Base-by-base conservation (phyloP, 2,888 invertebrate species). In the Hyalella azteca region DNA sequence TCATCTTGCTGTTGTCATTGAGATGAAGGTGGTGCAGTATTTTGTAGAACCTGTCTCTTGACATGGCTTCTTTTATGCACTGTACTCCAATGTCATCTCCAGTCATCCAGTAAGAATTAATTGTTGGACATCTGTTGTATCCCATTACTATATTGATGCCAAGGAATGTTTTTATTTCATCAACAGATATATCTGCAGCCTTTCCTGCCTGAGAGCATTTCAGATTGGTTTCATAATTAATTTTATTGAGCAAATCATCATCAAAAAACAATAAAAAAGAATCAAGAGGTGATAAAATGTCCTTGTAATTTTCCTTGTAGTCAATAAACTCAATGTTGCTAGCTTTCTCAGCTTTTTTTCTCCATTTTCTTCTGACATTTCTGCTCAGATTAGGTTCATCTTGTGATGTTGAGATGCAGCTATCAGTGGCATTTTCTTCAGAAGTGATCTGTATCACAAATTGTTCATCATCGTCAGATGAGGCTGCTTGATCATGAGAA, bases 331-430 rank as follows among this genome's bases (percentile, higher is more conserved):
- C 1, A 0, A 22, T 4, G 32, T 41, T 45, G 22, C n/a, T 1
- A 13, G 41, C 40, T 29, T n/a, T 19, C 45, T 75, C 41, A 41
- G 40, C 3, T 75, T 45, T 45, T 19, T 75, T 75, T 26, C 15
- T 75, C 75, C 75, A 75, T 45, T 22, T 32, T 73, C 39, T 39
- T 39, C n/a, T n/a, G n/a, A n/a, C n/a, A n/a, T n/a, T n/a, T n/a
- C n/a, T n/a, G n/a, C n/a, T n/a, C n/a, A n/a, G n/a, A n/a, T n/a
- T n/a, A n/a, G n/a, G n/a, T n/a, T n/a, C n/a, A n/a, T n/a, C n/a
- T n/a, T n/a, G n/a, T n/a, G n/a, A n/a, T n/a, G n/a, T n/a, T n/a
- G n/a, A n/a, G n/a, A n/a, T n/a, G n/a, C n/a, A n/a, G n/a, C n/a
- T n/a, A n/a, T n/a, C n/a, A n/a, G n/a, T n/a, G n/a, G n/a, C n/a